These are phyloP conservation scores for Alloscopus bannaensis DNA, from an alignment of 2,888 invertebrate species.

Conservation along the genomic window DNA sequence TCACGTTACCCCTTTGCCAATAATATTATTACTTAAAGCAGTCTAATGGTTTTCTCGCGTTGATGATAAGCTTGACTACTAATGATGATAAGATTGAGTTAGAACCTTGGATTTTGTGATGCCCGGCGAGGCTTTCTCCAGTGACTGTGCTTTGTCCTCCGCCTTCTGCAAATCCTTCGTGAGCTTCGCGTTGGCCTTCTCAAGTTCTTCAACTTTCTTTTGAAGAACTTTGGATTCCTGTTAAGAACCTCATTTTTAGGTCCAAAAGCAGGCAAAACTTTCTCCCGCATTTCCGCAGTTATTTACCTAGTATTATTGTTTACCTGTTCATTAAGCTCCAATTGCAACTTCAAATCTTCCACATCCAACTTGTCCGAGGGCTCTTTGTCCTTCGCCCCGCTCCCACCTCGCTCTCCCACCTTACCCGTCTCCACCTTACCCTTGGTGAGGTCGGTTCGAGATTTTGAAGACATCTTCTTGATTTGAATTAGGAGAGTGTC, in stretches of 20 bases:
- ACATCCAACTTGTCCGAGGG: slow-evolving; percentile 75
- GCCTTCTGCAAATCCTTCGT: slow-evolving; percentile 87
- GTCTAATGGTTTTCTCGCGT: too few species aligned
- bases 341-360: slow-evolving; percentile 87
- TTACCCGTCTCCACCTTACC: slow-evolving; percentile 69
- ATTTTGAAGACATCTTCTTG: slow-evolving; percentile 95
- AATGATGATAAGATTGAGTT: too few species aligned
- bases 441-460: slow-evolving; percentile 78
- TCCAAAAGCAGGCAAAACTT: too few species aligned
- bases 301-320: neutral
- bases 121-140: slow-evolving; percentile 72
- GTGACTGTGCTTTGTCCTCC: slow-evolving; percentile 82
- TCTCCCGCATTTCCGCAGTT: neutral
- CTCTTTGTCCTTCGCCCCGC: slow-evolving; percentile 31
- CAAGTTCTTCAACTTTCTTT: slow-evolving; percentile 89
- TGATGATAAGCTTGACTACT: too few species aligned
- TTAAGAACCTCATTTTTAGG: too few species aligned
- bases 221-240: slow-evolving; percentile 87
- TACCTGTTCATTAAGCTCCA: slow-evolving; percentile 90
- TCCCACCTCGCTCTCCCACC: slow-evolving; percentile 65
- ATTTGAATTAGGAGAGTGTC: slow-evolving; percentile 95
- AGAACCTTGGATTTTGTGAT: slow-evolving; percentile 73
- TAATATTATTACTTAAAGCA: too few species aligned
- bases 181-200: slow-evolving; percentile 85
- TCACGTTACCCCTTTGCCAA: too few species aligned